phyloP scores from a whole-genome alignment of 1,140 invertebrate genomes.

The Trichoplusia ni region DNA sequence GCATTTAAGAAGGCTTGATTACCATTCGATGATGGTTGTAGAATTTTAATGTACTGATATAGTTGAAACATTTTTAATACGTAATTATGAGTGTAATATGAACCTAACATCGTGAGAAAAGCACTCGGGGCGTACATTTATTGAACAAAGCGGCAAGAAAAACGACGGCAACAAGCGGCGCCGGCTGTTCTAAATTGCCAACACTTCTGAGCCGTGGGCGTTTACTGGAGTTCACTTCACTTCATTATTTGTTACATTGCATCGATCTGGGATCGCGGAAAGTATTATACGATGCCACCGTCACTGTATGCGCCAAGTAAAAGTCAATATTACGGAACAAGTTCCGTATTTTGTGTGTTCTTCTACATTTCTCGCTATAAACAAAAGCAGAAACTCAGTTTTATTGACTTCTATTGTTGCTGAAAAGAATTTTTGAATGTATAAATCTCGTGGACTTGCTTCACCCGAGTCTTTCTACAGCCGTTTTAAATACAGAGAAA shows the following conservation, averaged over 20 bases:
- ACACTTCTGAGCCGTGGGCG: slow-evolving; percentile 59
- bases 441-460: neutral
- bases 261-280: slow-evolving; percentile 48
- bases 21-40: too few species aligned
- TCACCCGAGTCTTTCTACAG: neutral
- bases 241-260: slow-evolving; percentile 72
- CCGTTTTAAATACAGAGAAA: neutral
- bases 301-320: slow-evolving; percentile 26
- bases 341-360: too few species aligned
- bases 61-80: neutral
- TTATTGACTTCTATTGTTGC: neutral
- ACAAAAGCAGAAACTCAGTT: neutral
- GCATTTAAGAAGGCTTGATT: too few species aligned
- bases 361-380: neutral
- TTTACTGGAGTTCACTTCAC: slow-evolving; percentile 58
- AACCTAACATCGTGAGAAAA: slow-evolving; percentile 49
- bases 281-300: slow-evolving; percentile 34
- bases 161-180: slow-evolving; percentile 62
- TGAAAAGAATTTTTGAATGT: neutral
- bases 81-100: slow-evolving; percentile 40
- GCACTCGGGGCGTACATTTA: slow-evolving; percentile 59
- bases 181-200: slow-evolving; percentile 70
- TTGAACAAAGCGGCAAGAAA: slow-evolving; percentile 67
- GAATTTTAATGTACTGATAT: neutral
- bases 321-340: neutral